phyloP scores from a whole-genome alignment of 2,113 vertebrate genomes.

The Micronycteris hirsuta region DNA sequence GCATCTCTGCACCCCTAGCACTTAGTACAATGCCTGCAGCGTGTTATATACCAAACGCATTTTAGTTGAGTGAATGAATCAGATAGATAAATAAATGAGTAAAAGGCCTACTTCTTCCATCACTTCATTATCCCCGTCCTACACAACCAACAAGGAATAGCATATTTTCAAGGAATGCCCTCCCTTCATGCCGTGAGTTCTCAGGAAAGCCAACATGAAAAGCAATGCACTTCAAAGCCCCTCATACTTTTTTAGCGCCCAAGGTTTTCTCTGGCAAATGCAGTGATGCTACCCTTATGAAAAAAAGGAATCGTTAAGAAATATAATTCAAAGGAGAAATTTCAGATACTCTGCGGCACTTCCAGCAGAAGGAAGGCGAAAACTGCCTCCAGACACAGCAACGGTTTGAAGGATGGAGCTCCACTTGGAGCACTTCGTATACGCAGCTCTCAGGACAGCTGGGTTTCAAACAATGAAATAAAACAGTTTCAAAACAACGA shows the following conservation, averaged over 20 bases:
- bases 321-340: neutral
- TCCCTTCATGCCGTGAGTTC: neutral
- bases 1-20: neutral
- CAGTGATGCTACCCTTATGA: neutral
- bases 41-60: neutral
- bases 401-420: fast-evolving
- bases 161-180: neutral
- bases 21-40: neutral
- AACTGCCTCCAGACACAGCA: neutral
- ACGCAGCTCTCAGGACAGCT: neutral
- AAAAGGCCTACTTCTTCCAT: neutral
- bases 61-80: neutral
- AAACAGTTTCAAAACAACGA: neutral
- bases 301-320: neutral
- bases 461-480: neutral
- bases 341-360: neutral
- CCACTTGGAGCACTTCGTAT: neutral
- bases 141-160: neutral
- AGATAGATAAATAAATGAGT: neutral
- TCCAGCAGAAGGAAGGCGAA: neutral
- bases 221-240: neutral
- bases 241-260: neutral
- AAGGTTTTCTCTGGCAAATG: neutral
- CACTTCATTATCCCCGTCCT: neutral
- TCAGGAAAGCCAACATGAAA: neutral